Conservation (phyloP, 2,113 vertebrate genomes). For the Atlantisia rogersi region DNA sequence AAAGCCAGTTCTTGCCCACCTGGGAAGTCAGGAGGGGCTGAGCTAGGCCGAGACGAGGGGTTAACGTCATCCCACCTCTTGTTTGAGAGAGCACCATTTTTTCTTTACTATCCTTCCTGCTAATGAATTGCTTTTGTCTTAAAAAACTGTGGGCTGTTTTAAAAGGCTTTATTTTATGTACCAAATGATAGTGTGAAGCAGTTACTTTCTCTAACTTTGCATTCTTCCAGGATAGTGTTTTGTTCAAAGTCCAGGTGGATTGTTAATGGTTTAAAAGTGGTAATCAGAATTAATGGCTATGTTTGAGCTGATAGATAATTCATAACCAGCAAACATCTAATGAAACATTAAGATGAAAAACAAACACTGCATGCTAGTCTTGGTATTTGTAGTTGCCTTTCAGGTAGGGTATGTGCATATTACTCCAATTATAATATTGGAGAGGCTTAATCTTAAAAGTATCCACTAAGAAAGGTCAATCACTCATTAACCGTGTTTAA, state of each 20-base stretch:
- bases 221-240: background rate
- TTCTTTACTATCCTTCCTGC: background rate
- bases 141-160: background rate
- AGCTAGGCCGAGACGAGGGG: background rate
- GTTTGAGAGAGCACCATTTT: background rate
- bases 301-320: constrained; percentile 35
- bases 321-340: constrained; percentile 37
- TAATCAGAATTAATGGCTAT: background rate
- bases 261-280: background rate
- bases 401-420: background rate
- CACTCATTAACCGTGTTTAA: background rate
- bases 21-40: background rate
- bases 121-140: background rate
- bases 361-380: background rate
- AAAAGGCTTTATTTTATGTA: background rate
- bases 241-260: background rate
- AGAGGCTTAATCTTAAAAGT: constrained; percentile 4
- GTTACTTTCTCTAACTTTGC: background rate
- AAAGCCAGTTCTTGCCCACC: background rate
- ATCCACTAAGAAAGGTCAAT: background rate
- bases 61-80: background rate
- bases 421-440: background rate
- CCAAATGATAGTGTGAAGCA: background rate
- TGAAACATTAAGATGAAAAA: constrained; percentile 11
- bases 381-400: constrained; percentile 13